These are phyloP conservation scores for Stichopus chloronotus DNA, from an alignment of 35 echinoderm and acorn worm genomes.

Conservation along the genomic window DNA sequence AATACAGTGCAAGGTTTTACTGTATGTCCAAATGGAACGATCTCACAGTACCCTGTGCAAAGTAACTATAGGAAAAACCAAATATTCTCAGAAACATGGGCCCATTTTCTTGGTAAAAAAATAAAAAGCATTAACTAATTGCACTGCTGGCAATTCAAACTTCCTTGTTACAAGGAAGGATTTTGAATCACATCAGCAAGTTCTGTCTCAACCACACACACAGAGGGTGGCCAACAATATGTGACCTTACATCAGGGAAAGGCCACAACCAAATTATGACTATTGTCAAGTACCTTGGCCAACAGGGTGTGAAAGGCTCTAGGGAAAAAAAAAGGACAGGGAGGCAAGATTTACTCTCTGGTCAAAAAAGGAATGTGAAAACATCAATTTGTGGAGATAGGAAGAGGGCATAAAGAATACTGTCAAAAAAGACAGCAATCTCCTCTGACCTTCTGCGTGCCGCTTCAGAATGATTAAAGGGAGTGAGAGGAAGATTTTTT, in stretches of 20 bases:
- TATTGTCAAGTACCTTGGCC: slow-evolving; percentile 34
- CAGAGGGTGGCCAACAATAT: slow-evolving; percentile 42
- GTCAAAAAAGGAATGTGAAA: slow-evolving; percentile 9
- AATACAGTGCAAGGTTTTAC: too few species aligned
- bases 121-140: too few species aligned
- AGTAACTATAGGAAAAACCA: too few species aligned
- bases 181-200: too few species aligned
- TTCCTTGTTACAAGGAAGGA: too few species aligned
- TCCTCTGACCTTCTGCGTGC: neutral
- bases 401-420: neutral
- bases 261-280: neutral
- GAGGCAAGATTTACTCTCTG: slow-evolving; percentile 15
- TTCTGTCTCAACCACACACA: neutral
- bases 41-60: too few species aligned
- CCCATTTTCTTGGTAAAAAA: too few species aligned
- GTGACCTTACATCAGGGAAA: slow-evolving; percentile 31
- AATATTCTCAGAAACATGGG: too few species aligned
- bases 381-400: neutral
- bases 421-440: neutral
- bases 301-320: slow-evolving; percentile 1
- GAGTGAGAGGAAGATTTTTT: too few species aligned
- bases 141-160: too few species aligned
- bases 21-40: too few species aligned
- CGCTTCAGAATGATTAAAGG: neutral
- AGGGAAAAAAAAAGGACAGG: neutral